These are phyloP conservation scores for Pogonognathellus flavescens DNA, from an alignment of 1,140 invertebrate species.

Conservation along the genomic window DNA sequence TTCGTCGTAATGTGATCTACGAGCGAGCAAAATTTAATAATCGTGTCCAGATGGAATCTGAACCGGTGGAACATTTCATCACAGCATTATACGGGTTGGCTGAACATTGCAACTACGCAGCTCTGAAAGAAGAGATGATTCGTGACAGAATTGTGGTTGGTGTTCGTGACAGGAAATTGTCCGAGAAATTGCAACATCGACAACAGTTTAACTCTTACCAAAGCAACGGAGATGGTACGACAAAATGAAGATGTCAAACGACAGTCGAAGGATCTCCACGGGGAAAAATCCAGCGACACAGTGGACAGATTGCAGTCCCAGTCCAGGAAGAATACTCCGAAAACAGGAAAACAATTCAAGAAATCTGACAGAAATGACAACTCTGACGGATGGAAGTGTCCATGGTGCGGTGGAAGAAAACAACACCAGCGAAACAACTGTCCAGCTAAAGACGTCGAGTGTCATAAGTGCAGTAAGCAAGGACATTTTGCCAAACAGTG, in stretches of 20 bases:
- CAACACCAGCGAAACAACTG: constrained; percentile 47
- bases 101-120: constrained; percentile 51
- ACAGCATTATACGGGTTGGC: constrained; percentile 57
- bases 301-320: not conserved
- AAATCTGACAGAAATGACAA: not conserved
- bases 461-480: constrained; percentile 31
- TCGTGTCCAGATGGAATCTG: constrained; percentile 57
- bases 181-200: constrained; percentile 68
- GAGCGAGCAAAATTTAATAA: constrained; percentile 65
- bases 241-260: constrained; percentile 66
- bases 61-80: constrained; percentile 65
- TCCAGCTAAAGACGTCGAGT: constrained; percentile 39
- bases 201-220: constrained; percentile 66
- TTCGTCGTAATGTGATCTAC: constrained; percentile 62
- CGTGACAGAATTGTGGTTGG: constrained; percentile 68
- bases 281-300: not conserved
- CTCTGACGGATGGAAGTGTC: not conserved
- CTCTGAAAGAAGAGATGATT: constrained; percentile 41
- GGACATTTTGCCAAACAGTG: constrained; percentile 49
- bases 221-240: constrained; percentile 67
- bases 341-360: not conserved
- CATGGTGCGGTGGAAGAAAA: not conserved
- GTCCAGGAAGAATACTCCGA: not conserved
- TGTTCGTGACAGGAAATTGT: constrained; percentile 66
- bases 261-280: constrained; percentile 42